Base-by-base conservation (phyloP, 2,888 invertebrate genomes). In the Nasonia oneida region DNA sequence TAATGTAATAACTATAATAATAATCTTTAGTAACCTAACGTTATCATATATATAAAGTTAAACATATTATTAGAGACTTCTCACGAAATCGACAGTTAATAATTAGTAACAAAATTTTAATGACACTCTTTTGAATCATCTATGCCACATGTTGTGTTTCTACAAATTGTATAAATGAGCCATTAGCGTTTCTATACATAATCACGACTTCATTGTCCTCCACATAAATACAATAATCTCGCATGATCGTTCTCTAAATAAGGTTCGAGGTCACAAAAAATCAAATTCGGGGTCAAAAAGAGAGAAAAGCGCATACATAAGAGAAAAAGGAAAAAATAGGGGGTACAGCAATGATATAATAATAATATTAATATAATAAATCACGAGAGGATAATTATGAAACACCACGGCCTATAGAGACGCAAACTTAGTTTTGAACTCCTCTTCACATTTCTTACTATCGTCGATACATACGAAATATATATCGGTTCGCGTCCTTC, bases 41-140 rank as follows among this genome's bases (percentile, higher is more conserved):
- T 86, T 77, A 80, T 83, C n/a, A 76, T 83, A 61, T 61, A 77
- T 84, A 79, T 81, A 73, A 81, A 79, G 64, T 83, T 86, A 84
- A 83, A 81, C 37, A 76, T 81, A 82, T 42, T 47, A 71, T 33
- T 77, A 80, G 33, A 76, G 61, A 50, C 29, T 81, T 84, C 29
- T 83, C 67, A 79, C 73, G 64, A 73, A 82, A 84, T 82, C 74
- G 75, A 70, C 70, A 67, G 18, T 79, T 83, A 83, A 53, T 47
- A 84, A 82, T 86, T 83, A 87, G 67, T 86, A 86, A 87, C 85
- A 87, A 87, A 87, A 87, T 87, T 53, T 84, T 83, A 86, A 83
- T 87, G 85, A 87, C 83, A 87, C 85, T 85, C 74, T 42, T 33
- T 64, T 77, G 42, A 78, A 81, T 85, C 50, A 85, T 83, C 77